phyloP scores from a whole-genome alignment of 2,113 vertebrate genomes.

The Ctenodactylus gundi region DNA sequence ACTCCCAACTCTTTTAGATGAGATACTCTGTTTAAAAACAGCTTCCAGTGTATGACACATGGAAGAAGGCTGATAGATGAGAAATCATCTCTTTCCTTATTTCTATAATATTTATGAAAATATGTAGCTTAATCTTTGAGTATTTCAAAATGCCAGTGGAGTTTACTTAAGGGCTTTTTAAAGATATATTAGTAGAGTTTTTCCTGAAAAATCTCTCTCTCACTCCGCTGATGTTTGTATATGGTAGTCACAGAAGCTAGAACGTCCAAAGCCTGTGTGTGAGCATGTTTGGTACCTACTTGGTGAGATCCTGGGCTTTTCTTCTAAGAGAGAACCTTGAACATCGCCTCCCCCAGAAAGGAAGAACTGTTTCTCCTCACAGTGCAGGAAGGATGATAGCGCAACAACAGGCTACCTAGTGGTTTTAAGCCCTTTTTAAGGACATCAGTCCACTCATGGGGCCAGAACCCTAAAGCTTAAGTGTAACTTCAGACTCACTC shows the following conservation, averaged over 20 bases:
- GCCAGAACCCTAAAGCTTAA: neutral
- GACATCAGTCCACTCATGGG: neutral
- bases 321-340: neutral
- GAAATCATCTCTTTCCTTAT: neutral
- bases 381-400: neutral
- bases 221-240: neutral
- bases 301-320: neutral
- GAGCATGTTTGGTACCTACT: neutral
- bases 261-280: neutral
- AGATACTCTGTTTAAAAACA: neutral
- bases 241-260: neutral
- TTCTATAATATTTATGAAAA: neutral
- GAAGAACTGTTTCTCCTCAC: neutral
- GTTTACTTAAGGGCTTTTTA: neutral
- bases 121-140: neutral
- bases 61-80: neutral
- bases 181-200: neutral
- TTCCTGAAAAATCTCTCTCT: neutral
- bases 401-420: neutral
- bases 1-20: neutral
- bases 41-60: neutral
- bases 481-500: neutral
- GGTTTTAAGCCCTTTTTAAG: neutral
- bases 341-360: neutral
- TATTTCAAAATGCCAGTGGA: neutral